Evolutionary conservation across 2,113 vertebrate genomes (phyloP).

Genomic region (human): DNA sequence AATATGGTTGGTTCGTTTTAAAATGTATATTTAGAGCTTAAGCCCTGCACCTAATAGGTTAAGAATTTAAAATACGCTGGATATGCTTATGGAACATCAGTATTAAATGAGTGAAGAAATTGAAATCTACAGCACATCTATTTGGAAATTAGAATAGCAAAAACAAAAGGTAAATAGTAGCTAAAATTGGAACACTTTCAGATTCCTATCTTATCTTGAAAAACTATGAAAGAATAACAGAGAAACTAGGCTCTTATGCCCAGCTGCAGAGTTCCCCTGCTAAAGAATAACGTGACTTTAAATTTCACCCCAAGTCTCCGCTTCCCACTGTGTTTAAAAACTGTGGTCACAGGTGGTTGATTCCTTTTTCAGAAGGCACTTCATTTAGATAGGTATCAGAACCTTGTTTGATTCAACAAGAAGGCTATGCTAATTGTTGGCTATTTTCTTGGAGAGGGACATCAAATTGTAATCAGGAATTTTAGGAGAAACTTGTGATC

Average conservation of each 20-base stretch:
- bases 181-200: neutral
- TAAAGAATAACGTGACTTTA: neutral
- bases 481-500: neutral
- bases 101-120: neutral
- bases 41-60: neutral
- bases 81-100: neutral
- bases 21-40: neutral
- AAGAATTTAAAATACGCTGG: constrained; percentile 1
- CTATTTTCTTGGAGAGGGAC: neutral
- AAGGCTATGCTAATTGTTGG: neutral
- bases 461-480: neutral
- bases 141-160: neutral
- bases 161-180: neutral
- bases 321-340: neutral
- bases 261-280: neutral
- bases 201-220: neutral
- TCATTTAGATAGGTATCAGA: constrained; percentile 12
- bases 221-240: neutral
- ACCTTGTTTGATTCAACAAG: neutral
- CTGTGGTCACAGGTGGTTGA: neutral
- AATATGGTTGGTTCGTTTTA: neutral
- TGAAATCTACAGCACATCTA: neutral
- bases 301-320: neutral
- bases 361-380: constrained; percentile 42
- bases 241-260: neutral